Base-by-base conservation (phyloP, 2,113 vertebrate species). In the Mixornis gularis region DNA sequence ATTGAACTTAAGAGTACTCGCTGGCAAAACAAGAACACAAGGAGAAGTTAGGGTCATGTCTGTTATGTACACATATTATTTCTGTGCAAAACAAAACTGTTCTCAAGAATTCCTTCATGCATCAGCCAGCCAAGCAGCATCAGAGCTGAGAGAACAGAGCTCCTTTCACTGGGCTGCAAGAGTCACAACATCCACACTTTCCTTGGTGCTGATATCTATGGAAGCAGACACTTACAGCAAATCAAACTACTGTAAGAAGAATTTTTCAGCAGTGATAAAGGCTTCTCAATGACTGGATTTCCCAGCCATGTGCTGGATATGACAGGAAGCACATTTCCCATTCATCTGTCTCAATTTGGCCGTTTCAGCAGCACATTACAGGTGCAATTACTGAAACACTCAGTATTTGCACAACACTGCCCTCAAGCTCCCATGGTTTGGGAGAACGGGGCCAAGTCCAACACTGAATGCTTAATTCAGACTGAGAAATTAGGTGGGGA, bases 351-450 rank as follows among this genome's bases (percentile, higher is more conserved):
- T 79, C 26, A 15, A 84, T 90, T 29, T 49, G 62, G 69, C 63
- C 62, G 63, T 79, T 88, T 80, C 80, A 86, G 51, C 51, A 38
- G 44, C 46, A 10, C 32, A 56, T 88, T 84, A 56, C 13, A 88
- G 73, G 62, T 65, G 38, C 66, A 79, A 62, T 69, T 81, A 85
- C 58, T 64, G 30, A 68, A 90, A 26, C 73, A 43, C 52, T 70
- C 53, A 22, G 73, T 71, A 65, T 76, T 82, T 86, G 86, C 84
- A 87, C 59, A 91, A 87, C 66, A 81, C 51, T 79, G 69, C 87
- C 74, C 84, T 96, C 86, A 51, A 87, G 79, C 70, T 94, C 91
- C 78, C 66, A 66, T 1, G 22, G 58, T 44, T 68, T 71, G 78
- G 69, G 49, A 89, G 62, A 76, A 43, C 27, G 10, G 78, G 62